Conservation (phyloP, 2,113 vertebrate species). For the Callaeas wilsoni region DNA sequence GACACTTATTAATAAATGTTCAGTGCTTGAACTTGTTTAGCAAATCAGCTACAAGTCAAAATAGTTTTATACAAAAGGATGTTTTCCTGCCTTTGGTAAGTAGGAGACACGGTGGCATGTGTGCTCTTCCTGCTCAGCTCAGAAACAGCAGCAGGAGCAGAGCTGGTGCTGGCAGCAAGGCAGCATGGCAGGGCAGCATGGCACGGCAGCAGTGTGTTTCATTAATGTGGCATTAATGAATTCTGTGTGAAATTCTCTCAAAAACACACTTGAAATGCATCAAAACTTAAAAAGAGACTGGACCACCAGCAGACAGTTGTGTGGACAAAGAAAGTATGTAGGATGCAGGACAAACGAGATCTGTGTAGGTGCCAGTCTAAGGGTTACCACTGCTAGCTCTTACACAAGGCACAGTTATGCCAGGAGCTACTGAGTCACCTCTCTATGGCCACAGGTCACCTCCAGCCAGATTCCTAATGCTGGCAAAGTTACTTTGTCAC, state of each 20-base stretch:
- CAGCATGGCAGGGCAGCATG: accelerated
- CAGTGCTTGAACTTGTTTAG: background rate
- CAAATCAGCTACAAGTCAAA: background rate
- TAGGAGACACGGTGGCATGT: accelerated
- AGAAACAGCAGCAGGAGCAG: background rate
- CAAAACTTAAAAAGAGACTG: background rate
- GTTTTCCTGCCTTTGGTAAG: background rate
- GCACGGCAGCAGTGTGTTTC: accelerated
- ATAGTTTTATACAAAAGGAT: background rate
- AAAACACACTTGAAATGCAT: background rate
- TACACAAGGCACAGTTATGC: accelerated
- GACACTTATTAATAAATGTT: background rate
- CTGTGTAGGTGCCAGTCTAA: background rate
- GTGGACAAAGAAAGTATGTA: background rate
- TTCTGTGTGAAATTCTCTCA: background rate
- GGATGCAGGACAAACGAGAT: background rate
- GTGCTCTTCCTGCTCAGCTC: background rate
- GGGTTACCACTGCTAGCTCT: background rate
- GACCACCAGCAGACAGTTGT: background rate
- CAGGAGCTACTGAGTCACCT: background rate
- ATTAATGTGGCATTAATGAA: background rate
- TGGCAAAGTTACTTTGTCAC: background rate
- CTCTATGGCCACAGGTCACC: background rate
- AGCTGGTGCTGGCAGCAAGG: background rate
- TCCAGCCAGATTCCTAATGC: background rate